A percentile compares a stretch with the other conserved stretches of the same genome.
phyloP scores from a whole-genome alignment of 2,113 vertebrate species.

The Henicopernis longicauda region DNA sequence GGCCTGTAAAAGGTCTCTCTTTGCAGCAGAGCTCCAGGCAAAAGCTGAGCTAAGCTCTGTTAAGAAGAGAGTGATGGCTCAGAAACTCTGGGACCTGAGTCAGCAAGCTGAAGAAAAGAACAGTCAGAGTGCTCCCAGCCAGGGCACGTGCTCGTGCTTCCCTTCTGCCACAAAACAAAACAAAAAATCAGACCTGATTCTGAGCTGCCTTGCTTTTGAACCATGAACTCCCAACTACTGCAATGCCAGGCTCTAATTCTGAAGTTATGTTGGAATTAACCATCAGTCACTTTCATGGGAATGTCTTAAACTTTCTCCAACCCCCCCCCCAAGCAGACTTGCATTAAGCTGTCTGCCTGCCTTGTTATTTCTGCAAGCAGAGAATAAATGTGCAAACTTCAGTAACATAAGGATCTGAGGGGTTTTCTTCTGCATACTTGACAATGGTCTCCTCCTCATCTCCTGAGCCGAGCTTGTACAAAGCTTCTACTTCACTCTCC shows the following conservation, averaged over 20 bases:
- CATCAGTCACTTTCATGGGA: not conserved
- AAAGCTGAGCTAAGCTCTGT: conserved; percentile 38
- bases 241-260: not conserved
- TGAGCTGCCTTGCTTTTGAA: not conserved
- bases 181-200: not conserved
- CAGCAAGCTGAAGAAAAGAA: conserved; percentile 18
- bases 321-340: not conserved
- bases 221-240: not conserved
- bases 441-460: not conserved
- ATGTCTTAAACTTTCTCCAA: not conserved
- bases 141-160: not conserved
- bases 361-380: not conserved
- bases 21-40: conserved; percentile 28
- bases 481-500: not conserved
- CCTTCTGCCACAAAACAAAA: not conserved
- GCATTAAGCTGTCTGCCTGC: not conserved
- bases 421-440: not conserved
- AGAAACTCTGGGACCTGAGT: conserved; percentile 11
- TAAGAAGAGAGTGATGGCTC: not conserved
- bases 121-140: not conserved
- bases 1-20: conserved; percentile 24
- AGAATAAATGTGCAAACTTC: not conserved
- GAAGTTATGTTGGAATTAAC: not conserved
- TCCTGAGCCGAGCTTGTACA: not conserved
- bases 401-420: not conserved